Conservation (phyloP, 2,888 invertebrate species). For the Athalia rosae region DNA sequence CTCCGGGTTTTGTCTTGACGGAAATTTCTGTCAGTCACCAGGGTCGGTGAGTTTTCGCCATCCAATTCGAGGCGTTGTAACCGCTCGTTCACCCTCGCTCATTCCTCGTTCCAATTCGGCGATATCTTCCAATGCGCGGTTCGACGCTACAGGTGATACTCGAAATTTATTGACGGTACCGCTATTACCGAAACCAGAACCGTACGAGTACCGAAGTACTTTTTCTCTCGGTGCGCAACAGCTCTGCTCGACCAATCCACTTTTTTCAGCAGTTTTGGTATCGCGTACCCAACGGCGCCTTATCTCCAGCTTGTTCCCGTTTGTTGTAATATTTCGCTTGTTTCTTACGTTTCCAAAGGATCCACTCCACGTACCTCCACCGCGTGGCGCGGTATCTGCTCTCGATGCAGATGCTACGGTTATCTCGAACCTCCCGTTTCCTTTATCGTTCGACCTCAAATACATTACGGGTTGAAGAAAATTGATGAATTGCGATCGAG, state of each 20-base stretch:
- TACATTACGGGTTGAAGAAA: conserved; percentile 70
- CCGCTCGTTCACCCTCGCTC: conserved; percentile 68
- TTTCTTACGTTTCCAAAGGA: conserved; percentile 23
- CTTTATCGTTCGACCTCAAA: conserved; percentile 66
- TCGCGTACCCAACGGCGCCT: background rate
- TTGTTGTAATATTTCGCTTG: conserved; percentile 23
- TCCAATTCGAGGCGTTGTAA: conserved; percentile 70
- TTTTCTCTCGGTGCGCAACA: background rate
- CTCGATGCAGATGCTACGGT: conserved; percentile 32
- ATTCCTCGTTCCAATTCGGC: conserved; percentile 65
- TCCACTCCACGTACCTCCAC: conserved; percentile 36
- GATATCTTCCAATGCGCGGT: conserved; percentile 38
- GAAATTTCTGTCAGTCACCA: conserved; percentile 77
- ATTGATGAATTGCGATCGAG: conserved; percentile 61
- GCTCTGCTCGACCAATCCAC: conserved; percentile 19
- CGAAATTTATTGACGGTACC: conserved; percentile 16
- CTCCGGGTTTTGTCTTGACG: conserved; percentile 58
- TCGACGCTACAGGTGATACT: background rate
- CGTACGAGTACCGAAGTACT: conserved; percentile 8
- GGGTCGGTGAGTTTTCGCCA: conserved; percentile 76
- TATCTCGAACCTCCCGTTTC: conserved; percentile 62
- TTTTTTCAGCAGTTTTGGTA: background rate
- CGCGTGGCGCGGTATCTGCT: conserved; percentile 38
- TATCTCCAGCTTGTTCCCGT: conserved; percentile 3
- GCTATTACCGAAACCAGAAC: background rate